Evolutionary conservation across 2,888 invertebrate species (phyloP).

Genomic region (Lobophora halterata): DNA sequence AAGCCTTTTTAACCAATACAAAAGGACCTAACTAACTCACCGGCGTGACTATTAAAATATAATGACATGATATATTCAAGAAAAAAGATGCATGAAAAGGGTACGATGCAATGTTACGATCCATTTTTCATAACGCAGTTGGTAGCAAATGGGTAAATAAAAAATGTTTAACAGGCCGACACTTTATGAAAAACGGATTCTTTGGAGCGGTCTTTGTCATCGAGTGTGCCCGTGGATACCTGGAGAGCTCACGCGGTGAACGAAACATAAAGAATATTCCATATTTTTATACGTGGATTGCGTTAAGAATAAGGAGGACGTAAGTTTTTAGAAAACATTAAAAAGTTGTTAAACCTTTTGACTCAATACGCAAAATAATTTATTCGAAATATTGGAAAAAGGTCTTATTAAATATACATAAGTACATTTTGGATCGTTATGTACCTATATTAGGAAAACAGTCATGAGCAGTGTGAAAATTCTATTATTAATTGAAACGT

Average conservation of each 20-base stretch:
- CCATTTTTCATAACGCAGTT: slow-evolving; percentile 81
- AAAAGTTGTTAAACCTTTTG: too few species aligned
- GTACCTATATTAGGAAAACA: too few species aligned
- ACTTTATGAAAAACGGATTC: slow-evolving; percentile 78
- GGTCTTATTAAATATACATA: too few species aligned
- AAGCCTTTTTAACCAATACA: slow-evolving; percentile 63
- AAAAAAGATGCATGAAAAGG: slow-evolving; percentile 73
- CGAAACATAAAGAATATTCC: slow-evolving; percentile 76
- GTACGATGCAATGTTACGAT: slow-evolving; percentile 70
- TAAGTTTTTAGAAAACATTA: too few species aligned
- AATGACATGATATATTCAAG: slow-evolving; percentile 79
- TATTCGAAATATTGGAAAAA: too few species aligned
- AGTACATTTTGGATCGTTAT: too few species aligned
- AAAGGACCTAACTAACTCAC: slow-evolving; percentile 77
- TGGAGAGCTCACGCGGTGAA: slow-evolving; percentile 75
- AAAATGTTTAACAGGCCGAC: slow-evolving; percentile 78
- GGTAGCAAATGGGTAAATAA: slow-evolving; percentile 80
- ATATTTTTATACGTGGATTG: slow-evolving; percentile 75
- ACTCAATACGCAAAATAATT: too few species aligned
- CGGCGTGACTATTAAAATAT: slow-evolving; percentile 80
- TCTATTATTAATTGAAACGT: too few species aligned
- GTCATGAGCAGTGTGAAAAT: too few species aligned
- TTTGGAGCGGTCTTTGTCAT: slow-evolving; percentile 73
- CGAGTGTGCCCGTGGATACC: slow-evolving; percentile 41
- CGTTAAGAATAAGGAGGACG: slow-evolving; percentile 51